Conservation (phyloP, 2,888 invertebrate species). For the Hypomecis atomaria region DNA sequence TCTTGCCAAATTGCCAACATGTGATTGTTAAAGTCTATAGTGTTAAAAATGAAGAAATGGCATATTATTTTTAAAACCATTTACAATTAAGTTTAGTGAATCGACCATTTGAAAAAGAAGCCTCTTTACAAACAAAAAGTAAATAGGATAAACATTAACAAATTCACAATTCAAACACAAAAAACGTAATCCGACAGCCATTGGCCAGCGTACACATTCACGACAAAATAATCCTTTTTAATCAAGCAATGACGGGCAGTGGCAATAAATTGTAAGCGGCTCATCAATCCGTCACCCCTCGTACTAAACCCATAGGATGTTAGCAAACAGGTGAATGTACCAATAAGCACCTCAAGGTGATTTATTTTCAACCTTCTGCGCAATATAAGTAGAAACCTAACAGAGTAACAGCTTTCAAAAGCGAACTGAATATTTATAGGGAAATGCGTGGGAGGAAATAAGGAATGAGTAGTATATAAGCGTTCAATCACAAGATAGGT, state of each 20-base stretch:
- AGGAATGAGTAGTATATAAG: no score
- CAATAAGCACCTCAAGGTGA: conserved; percentile 61
- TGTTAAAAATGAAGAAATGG: no score
- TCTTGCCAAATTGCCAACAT: no score
- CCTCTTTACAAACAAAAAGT: no score
- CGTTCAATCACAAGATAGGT: no score
- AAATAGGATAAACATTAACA: background rate
- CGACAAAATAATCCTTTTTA: conserved; percentile 40
- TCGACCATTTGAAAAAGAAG: no score
- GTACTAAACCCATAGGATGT: conserved; percentile 48
- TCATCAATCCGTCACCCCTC: conserved; percentile 51
- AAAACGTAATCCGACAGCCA: conserved; percentile 42
- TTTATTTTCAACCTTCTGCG: conserved; percentile 65
- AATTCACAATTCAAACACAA: conserved; percentile 4
- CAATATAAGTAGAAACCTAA: conserved; percentile 27
- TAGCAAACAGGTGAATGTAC: conserved; percentile 68
- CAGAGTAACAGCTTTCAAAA: background rate
- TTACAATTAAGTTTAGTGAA: no score
- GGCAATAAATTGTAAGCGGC: conserved; percentile 45
- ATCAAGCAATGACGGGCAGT: conserved; percentile 34
- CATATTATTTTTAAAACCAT: no score
- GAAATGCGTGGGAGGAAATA: no score
- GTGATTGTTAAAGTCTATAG: no score
- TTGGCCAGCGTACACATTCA: conserved; percentile 31
- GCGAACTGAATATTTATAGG: background rate